These are phyloP conservation scores for Capra hircus DNA, from an alignment of 2,113 vertebrate species.

Conservation along the genomic window DNA sequence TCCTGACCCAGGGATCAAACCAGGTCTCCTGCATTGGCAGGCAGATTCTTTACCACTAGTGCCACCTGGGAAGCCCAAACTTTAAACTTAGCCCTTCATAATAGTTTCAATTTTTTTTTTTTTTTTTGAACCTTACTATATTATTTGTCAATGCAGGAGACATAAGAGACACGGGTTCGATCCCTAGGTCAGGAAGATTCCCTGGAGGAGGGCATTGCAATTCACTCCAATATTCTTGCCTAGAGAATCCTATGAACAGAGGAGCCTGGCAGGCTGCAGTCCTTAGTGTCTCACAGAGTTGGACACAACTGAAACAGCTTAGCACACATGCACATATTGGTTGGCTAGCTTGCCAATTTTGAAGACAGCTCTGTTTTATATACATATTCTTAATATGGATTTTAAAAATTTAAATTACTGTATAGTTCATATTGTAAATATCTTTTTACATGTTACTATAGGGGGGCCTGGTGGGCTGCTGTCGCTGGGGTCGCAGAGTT, in stretches of 20 bases:
- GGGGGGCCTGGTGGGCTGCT: too few species aligned
- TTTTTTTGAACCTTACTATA: neutral
- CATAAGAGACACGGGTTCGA: fast-evolving
- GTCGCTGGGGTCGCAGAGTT: fast-evolving
- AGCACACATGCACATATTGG: neutral
- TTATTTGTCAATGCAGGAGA: neutral
- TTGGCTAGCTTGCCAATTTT: neutral
- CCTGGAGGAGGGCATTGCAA: neutral
- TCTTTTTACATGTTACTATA: neutral
- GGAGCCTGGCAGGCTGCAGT: neutral
- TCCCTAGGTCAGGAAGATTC: neutral
- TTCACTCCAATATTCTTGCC: neutral
- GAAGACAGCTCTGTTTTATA: neutral
- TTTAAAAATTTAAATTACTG: neutral
- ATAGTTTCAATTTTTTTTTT: neutral
- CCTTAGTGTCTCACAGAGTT: neutral
- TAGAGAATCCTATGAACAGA: neutral
- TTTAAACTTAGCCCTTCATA: neutral
- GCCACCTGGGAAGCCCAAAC: neutral
- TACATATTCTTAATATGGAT: neutral
- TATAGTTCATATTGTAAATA: neutral
- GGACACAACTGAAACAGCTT: neutral
- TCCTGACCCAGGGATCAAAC: neutral
- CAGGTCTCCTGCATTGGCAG: neutral
- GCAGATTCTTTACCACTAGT: neutral